A percentile compares a stretch with the other conserved stretches of the same genome.
Conservation (phyloP, 2,113 vertebrate genomes). For the Cinclus mexicanus region DNA sequence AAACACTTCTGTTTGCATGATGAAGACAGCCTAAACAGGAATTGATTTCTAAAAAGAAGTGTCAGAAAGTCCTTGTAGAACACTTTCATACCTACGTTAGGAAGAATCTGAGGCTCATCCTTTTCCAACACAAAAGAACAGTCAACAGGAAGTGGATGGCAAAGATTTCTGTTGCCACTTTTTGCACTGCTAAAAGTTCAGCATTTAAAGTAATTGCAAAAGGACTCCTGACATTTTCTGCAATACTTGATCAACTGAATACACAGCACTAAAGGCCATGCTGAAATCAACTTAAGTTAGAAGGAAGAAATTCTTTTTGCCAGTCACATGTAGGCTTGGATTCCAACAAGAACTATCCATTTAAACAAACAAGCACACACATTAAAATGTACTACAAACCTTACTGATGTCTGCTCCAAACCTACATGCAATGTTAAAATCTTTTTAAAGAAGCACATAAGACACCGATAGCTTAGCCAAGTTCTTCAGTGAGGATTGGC, state of each 20-base stretch:
- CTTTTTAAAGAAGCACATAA: constrained; percentile 17
- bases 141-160: not conserved
- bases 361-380: not conserved
- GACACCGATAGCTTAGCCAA: constrained; percentile 13
- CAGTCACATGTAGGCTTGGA: not conserved
- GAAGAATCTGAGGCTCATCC: not conserved
- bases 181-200: not conserved
- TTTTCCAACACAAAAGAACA: not conserved
- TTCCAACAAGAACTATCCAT: not conserved
- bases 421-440: not conserved
- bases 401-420: not conserved
- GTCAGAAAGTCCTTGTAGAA: not conserved
- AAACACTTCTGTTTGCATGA: not conserved
- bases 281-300: not conserved
- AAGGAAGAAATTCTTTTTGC: not conserved
- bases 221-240: not conserved
- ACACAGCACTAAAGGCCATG: not conserved
- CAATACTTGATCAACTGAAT: not conserved
- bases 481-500: not conserved
- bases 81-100: not conserved
- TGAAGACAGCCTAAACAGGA: not conserved
- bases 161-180: not conserved
- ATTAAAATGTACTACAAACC: not conserved
- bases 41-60: not conserved
- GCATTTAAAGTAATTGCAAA: not conserved